A percentile compares a stretch with the other conserved stretches of the same genome.
phyloP scores from a whole-genome alignment of 2,797 vertebrate genomes.

The Acanthurus lineatus region DNA sequence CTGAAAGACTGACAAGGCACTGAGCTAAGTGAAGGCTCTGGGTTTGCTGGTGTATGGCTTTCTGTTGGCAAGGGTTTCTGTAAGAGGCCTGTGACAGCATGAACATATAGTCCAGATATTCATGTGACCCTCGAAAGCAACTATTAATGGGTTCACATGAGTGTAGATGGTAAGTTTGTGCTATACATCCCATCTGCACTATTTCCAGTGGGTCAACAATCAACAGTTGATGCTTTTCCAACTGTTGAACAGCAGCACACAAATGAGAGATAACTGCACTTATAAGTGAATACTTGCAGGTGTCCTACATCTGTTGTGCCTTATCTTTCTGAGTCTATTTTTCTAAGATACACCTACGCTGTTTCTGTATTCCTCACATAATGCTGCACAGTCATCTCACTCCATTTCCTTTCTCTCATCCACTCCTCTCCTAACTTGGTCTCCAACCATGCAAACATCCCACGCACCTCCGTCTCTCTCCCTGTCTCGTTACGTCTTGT shows the following conservation, averaged over 20 bases:
- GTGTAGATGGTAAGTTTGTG: background rate
- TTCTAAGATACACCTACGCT: background rate
- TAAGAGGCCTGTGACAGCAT: background rate
- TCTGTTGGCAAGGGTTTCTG: background rate
- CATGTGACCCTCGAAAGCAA: background rate
- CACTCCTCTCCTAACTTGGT: slow-evolving; percentile 14
- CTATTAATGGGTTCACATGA: background rate
- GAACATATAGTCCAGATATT: background rate
- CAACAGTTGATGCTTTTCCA: slow-evolving; percentile 18
- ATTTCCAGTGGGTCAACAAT: slow-evolving; percentile 4
- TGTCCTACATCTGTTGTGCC: slow-evolving; percentile 6
- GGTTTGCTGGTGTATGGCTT: slow-evolving; percentile 10
- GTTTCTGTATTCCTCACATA: slow-evolving; percentile 12
- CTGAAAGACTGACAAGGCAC: slow-evolving; percentile 75
- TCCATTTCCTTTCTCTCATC: background rate
- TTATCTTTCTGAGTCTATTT: slow-evolving; percentile 8
- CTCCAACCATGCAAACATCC: slow-evolving; percentile 30
- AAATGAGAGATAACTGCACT: slow-evolving; percentile 18
- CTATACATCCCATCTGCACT: slow-evolving; percentile 5
- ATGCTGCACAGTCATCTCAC: slow-evolving; percentile 1
- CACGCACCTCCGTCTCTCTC: slow-evolving; percentile 13
- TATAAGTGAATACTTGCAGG: slow-evolving; percentile 3
- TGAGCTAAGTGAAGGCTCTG: slow-evolving; percentile 65
- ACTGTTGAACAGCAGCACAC: slow-evolving; percentile 10
- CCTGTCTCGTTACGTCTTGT: slow-evolving; percentile 29